These are phyloP conservation scores for Eupeodes latifasciatus DNA, from an alignment of 2,888 invertebrate species.

Conservation along the genomic window DNA sequence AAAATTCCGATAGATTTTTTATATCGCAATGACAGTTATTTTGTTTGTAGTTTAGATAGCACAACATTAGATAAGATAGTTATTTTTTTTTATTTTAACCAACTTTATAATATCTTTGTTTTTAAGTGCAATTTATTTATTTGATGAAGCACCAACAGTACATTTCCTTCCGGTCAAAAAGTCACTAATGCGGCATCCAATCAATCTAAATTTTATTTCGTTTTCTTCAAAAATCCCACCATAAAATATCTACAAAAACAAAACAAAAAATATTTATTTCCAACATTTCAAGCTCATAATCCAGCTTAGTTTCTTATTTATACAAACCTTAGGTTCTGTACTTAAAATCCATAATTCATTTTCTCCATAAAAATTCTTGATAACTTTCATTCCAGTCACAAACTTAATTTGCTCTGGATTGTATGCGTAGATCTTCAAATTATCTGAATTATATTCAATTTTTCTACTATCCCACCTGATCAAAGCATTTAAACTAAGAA, in stretches of 20 bases:
- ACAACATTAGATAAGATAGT: too few species aligned
- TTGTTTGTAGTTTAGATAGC: too few species aligned
- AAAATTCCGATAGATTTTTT: too few species aligned
- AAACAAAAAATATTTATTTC: background rate
- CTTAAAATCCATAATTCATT: conserved; percentile 89
- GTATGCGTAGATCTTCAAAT: conserved; percentile 85
- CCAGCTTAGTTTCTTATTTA: background rate
- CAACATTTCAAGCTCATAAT: too few species aligned
- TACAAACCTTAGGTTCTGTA: conserved; percentile 80
- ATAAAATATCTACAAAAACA: conserved; percentile 77
- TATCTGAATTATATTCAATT: conserved; percentile 85
- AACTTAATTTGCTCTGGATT: conserved; percentile 89
- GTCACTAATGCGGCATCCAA: conserved; percentile 84
- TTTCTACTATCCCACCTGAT: conserved; percentile 90
- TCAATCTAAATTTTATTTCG: conserved; percentile 89
- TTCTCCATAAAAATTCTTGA: conserved; percentile 85
- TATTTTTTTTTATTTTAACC: too few species aligned
- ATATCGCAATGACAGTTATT: too few species aligned
- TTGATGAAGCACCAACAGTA: conserved; percentile 76
- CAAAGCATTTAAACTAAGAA: conserved; percentile 88
- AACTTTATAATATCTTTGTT: too few species aligned
- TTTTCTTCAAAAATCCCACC: conserved; percentile 76
- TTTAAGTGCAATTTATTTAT: too few species aligned
- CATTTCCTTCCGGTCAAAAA: conserved; percentile 80
- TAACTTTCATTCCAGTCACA: conserved; percentile 89